phyloP scores from a whole-genome alignment of 2,797 vertebrate genomes.

The Aulostomus chinensis region DNA sequence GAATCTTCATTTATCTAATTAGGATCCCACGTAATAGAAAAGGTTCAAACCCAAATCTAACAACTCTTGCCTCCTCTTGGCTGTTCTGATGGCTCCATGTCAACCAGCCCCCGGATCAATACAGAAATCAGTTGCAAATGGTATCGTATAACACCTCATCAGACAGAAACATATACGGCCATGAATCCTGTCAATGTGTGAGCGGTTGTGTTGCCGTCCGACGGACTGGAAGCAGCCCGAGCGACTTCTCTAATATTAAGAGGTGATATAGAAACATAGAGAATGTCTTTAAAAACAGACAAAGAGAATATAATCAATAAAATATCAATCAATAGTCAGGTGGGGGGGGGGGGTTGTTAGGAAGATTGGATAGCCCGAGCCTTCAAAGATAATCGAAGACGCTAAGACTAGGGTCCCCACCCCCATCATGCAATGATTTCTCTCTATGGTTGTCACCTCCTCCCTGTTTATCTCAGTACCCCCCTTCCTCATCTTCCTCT shows the following conservation, averaged over 20 bases:
- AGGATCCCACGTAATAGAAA: too few species aligned
- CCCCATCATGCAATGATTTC: conserved; percentile 44
- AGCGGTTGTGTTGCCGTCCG: background rate
- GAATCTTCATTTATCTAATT: conserved; percentile 16
- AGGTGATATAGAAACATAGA: conserved; percentile 6
- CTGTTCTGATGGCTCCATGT: conserved; percentile 23
- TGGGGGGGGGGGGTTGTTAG: conserved; percentile 9
- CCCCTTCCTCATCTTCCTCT: conserved; percentile 16
- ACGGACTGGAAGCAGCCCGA: background rate
- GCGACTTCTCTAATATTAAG: conserved; percentile 9
- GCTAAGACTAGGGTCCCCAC: conserved; percentile 63
- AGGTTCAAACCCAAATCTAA: too few species aligned
- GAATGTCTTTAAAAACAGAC: conserved; percentile 47
- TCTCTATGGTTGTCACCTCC: conserved; percentile 44
- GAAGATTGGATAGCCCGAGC: conserved; percentile 54
- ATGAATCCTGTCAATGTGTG: conserved; percentile 21
- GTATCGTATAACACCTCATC: conserved; percentile 34
- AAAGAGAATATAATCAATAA: conserved; percentile 68
- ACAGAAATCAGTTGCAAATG: conserved; percentile 53
- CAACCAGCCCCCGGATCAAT: conserved; percentile 38
- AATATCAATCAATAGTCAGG: conserved; percentile 67
- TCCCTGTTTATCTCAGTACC: conserved; percentile 25
- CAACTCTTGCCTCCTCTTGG: too few species aligned
- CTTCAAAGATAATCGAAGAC: conserved; percentile 70
- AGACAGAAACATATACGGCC: conserved; percentile 20